Conservation (phyloP, 2,113 vertebrate species). For the Typhlomys cinereus region DNA sequence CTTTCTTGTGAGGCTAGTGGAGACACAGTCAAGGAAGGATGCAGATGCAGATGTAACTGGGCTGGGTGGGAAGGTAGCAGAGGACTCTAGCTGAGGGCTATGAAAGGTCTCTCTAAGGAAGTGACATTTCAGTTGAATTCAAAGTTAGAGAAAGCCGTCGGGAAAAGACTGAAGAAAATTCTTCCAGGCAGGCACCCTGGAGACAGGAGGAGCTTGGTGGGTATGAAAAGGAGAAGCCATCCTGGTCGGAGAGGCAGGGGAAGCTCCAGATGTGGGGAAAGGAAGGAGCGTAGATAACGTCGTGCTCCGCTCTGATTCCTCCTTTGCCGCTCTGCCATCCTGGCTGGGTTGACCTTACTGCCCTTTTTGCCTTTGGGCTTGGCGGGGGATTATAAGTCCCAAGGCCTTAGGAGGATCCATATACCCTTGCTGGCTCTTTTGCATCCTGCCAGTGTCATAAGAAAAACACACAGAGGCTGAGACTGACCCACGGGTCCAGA, state of each 20-base stretch:
- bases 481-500: not conserved
- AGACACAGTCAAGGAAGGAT: not conserved
- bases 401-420: not conserved
- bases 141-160: not conserved
- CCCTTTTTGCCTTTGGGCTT: not conserved
- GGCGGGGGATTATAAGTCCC: not conserved
- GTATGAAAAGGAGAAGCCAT: not conserved
- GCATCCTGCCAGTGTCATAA: not conserved
- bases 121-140: not conserved
- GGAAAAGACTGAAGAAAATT: not conserved
- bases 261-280: not conserved
- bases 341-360: not conserved
- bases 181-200: not conserved
- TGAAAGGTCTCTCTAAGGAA: not conserved
- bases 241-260: not conserved
- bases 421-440: not conserved
- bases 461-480: not conserved
- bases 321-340: not conserved
- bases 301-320: not conserved
- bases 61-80: not conserved
- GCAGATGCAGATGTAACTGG: not conserved
- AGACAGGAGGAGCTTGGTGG: not conserved
- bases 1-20: not conserved
- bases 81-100: not conserved
- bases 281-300: rapidly evolving